Evolutionary conservation across 2,113 vertebrate genomes (phyloP).

Genomic region (Rhadina sibilatrix): DNA sequence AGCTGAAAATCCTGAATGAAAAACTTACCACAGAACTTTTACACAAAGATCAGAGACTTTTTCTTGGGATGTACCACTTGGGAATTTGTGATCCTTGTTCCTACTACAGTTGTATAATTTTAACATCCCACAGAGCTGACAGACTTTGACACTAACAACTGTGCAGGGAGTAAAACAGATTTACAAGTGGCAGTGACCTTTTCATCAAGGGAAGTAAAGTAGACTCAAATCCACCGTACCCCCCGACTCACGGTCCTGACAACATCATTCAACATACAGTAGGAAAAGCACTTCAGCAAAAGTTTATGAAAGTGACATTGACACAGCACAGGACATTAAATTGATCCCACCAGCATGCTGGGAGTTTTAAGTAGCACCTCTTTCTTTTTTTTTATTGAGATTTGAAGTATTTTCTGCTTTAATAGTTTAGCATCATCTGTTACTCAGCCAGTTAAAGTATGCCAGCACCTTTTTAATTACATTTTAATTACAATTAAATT

Average conservation of each 20-base stretch:
- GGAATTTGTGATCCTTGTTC: conserved; percentile 35
- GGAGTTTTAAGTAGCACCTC: neutral
- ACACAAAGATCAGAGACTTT: conserved; percentile 54
- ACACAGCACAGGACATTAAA: conserved; percentile 19
- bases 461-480: neutral
- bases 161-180: conserved; percentile 41
- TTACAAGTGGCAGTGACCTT: conserved; percentile 65
- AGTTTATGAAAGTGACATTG: conserved; percentile 40
- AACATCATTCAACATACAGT: conserved; percentile 62
- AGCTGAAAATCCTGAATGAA: conserved; percentile 34
- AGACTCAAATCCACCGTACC: neutral
- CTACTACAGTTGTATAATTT: conserved; percentile 35
- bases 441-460: neutral
- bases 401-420: neutral
- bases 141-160: conserved; percentile 59
- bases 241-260: conserved; percentile 29
- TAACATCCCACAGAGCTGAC: conserved; percentile 46
- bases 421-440: neutral
- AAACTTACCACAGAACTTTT: conserved; percentile 27
- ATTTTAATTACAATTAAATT: neutral
- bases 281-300: conserved; percentile 43
- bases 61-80: conserved; percentile 6
- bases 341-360: conserved; percentile 12
- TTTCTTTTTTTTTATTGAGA: neutral
- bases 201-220: conserved; percentile 63